Evolutionary conservation across 2,113 vertebrate genomes (phyloP).

Genomic region (rabbit (Oryctolagus cuniculus)): mOryCun1.1 NC_091439.1:39580001-39580500

Average conservation of each 20-base stretch:
- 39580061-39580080: no score
- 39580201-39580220: background rate
- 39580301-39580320: background rate
- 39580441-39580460: background rate
- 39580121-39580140: background rate
- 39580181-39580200: no score
- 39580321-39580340: background rate
- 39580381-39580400: background rate
- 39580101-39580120: background rate
- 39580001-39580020: background rate
- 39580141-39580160: background rate
- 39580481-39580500: background rate
- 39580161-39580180: background rate
- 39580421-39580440: background rate
- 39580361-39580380: background rate
- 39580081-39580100: background rate
- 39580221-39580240: background rate
- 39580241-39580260: background rate
- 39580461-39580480: background rate
- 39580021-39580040: background rate
- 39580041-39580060: background rate
- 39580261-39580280: background rate
- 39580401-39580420: background rate
- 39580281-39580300: background rate
- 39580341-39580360: background rate